Evolutionary conservation across 2,888 invertebrate genomes (phyloP).

Genomic region (Rhingia rostrata): DNA sequence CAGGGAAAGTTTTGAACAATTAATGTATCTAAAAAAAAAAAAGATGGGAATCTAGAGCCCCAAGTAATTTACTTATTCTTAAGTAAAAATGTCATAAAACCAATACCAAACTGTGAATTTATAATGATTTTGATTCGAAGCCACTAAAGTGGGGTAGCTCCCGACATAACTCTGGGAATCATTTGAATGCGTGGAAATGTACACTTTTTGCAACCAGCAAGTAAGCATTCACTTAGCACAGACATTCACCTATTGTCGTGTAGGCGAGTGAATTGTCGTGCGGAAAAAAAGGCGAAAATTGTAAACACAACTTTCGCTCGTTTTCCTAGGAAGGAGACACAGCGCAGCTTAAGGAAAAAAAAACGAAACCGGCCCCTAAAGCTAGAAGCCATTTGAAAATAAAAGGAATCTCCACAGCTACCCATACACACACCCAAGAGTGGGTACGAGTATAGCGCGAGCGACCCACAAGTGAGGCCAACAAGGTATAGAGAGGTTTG

Average conservation of each 20-base stretch:
- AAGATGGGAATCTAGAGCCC: neutral
- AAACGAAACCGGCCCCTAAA: constrained; percentile 49
- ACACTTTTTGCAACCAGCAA: neutral
- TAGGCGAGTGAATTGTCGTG: constrained; percentile 65
- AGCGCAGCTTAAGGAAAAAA: neutral
- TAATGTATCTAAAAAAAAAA: neutral
- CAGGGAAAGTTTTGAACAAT: constrained; percentile 20
- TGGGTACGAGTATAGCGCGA: neutral
- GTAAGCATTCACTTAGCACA: constrained; percentile 7
- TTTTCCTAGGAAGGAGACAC: neutral
- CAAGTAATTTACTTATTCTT: constrained; percentile 4
- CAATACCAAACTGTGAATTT: constrained; percentile 38
- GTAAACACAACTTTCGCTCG: constrained; percentile 62
- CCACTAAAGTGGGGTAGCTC: constrained; percentile 3
- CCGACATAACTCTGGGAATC: constrained; percentile 39
- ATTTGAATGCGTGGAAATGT: constrained; percentile 33
- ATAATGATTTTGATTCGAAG: constrained; percentile 16
- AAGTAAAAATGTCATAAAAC: constrained; percentile 17
- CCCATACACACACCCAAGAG: neutral
- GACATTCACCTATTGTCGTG: constrained; percentile 34
- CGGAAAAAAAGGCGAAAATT: constrained; percentile 52
- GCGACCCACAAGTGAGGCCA: constrained; percentile 12
- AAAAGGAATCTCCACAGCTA: constrained; percentile 54
- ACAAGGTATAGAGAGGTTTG: constrained; percentile 8
- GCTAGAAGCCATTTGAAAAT: constrained; percentile 52